Base-by-base conservation (phyloP, 2,797 vertebrate genomes). In the Eulemur rubriventer region DNA sequence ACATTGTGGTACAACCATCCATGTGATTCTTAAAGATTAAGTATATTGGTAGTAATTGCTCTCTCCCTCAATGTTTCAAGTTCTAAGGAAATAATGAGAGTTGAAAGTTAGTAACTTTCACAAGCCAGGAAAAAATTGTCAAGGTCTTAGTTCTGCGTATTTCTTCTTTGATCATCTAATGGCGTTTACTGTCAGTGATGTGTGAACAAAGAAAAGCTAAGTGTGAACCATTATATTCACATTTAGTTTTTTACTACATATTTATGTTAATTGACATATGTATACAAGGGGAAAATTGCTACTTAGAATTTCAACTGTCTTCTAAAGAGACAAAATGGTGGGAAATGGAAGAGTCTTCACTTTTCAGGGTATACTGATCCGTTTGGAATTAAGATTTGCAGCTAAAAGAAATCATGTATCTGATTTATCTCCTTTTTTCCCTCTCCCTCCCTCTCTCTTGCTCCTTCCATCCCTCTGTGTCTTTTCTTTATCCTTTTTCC, bases 191-290 rank as follows among this genome's bases (percentile, higher is more conserved):
- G 26, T 91, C 88, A 59, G 78, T 70, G 61, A 96, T 75, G 50
- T 96, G 85, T 91, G 93, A 92, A 96, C 78, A 90, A 94, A 95
- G 89, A n/a, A 90, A 90, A 79, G 50, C 78, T 88, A 92, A 90
- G 76, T 92, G 50, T 90, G 78, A 94, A 46, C 90, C 69, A 57
- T 85, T 91, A 86, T 79, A 96, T 79, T 93, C 78, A 52, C 78
- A 79, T 96, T 90, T 88, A 69, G 43, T 30, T 86, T 95, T 96
- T 96, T 85, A 75, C 73, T 90, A 79, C 50, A 59, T 88, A 89
- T 96, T 96, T 95, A 91, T 94, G 88, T 67, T 95, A 89, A 97
- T 91, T 82, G 75, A 67, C 70, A 59, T 90, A 67, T 69, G 28
- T 81, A 82, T 46, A 22, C 59, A 89, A 78, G 38, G 35, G 26